Evolutionary conservation across 2,113 vertebrate genomes (phyloP), one percentile per base, ranked within the genome.

Genomic region (Eudorcas thomsonii): DNA sequence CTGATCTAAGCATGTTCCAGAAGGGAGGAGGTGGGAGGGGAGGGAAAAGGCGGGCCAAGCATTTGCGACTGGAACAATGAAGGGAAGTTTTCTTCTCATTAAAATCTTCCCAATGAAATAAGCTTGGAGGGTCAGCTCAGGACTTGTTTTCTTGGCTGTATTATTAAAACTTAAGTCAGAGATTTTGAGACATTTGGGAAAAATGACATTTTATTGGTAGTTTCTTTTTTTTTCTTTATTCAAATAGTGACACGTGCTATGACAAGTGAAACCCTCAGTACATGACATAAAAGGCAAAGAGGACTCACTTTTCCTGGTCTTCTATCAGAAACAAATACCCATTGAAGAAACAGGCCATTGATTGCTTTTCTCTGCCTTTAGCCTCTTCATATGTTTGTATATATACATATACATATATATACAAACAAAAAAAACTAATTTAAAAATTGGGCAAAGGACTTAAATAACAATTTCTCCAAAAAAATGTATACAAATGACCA

Each of bases 1-100:
- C 86, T 62, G 90, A 82, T 83, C 91, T 84, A 30, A 96, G 92
- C 64, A 90, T 94, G 94, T 96, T 97, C 67, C 89, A 93, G 91
- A 85, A 96, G 62, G 48, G 74, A 39, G 52, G 62, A 60, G 62
- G 62, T 50, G 28, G 28, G 28, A 50, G 28, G 25, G 67, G 28
- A 30, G 19, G 60, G 5, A 36, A 60, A 89, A 97, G 25, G 39
- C 87, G 86, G 71, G 74, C 91, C 48, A 71, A 57, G 90, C 71
- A 93, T 60, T 59, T 55, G 6, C 12, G 16, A 64, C 16, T 62
- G 74, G 80, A 91, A 97, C 67, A 91, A 93, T 94, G 45, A 97
- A 85, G 33, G 62, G 77, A 96, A 82, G 43, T 96, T 96, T 95
- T 86, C 71, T 90, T 78, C 45, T 86, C 50, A 88, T 71, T 86